Evolutionary conservation across 2,888 invertebrate genomes (phyloP), one percentile per base, ranked within the genome.

Genomic region (Strigamia maritima): DNA sequence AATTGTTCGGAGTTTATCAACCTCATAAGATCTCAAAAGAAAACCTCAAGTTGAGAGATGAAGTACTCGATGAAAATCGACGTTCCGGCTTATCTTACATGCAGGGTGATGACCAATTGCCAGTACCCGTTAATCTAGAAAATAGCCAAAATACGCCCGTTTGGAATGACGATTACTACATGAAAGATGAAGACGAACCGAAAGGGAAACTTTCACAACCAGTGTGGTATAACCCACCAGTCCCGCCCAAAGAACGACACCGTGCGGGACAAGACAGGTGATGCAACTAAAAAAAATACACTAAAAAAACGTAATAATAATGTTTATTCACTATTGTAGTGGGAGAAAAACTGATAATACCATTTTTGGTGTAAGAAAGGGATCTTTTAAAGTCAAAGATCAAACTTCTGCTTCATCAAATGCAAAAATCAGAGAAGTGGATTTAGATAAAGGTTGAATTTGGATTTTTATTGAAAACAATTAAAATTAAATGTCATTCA

Each of bases 1-100:
- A n/a, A 54, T 54, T 54, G n/a, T 54, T 54, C 54, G 54, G 54
- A 54, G 54, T 19, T 54, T 54, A 54, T 54, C 54, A 54, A 54
- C 54, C 54, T 54, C 54, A 54, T 2, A 54, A 19, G 19, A 54
- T 54, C 19, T 54, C 54, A n/a, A 54, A 54, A 19, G 54, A 54
- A 8, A n/a, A 54, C 6, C 22, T 22, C 19, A 54, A 22, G 8
- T 54, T 54, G 54, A 54, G 54, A 54, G n/a, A 54, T 54, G 54
- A 54, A 54, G 8, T 54, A 1, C 54, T 54, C 19, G 54, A 54
- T 19, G 54, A 54, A 54, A 54, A 54, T 54, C 54, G 54, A 4
- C 54, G 54, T n/a, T 8, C n/a, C 54, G 19, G 54, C 19, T 54
- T 19, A 8, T 54, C 54, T 6, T 54, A 19, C 22, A 54, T 54